A percentile compares a stretch with the other conserved stretches of the same genome.
These are phyloP conservation scores for Gambusia holbrooki DNA, from an alignment of 2,113 vertebrate species.

Conservation along the genomic window DNA sequence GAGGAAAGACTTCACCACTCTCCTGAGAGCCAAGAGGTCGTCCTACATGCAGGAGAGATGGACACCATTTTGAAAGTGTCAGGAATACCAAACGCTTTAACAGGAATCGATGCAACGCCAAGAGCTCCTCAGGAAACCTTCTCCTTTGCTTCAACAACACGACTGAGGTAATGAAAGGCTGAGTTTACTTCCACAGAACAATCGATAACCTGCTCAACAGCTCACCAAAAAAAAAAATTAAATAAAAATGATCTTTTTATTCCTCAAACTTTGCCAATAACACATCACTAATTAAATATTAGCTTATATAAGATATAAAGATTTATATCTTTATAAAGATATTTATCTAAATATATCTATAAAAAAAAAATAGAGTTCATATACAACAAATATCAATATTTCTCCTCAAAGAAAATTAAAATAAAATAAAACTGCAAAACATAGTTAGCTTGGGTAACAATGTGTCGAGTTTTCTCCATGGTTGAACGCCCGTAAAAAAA, in stretches of 20 bases:
- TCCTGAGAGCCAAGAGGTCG: conserved; percentile 93
- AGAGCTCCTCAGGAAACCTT: conserved; percentile 6
- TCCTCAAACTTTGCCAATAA: background rate
- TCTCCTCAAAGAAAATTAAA: background rate
- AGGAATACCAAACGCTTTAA: conserved; percentile 12
- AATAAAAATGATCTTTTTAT: background rate
- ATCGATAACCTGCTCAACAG: conserved; percentile 16
- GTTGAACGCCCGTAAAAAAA: too few relatives aligned
- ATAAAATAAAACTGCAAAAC: background rate
- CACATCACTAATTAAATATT: background rate
- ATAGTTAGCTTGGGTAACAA: too few relatives aligned
- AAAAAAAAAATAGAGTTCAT: background rate
- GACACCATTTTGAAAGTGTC: conserved; percentile 2
- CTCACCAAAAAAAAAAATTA: too few relatives aligned
- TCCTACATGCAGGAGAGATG: conserved; percentile 79
- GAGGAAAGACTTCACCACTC: conserved; percentile 97
- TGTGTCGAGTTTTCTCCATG: too few relatives aligned
- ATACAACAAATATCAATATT: background rate
- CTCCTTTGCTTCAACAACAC: background rate
- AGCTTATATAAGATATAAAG: background rate
- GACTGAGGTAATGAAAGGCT: conserved; percentile 11
- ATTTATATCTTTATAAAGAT: too few relatives aligned
- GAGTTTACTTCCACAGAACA: background rate
- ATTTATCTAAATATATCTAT: background rate
- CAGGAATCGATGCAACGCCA: conserved; percentile 9